Base-by-base conservation (phyloP, 2,113 vertebrate genomes). In the Acrocephalus kingi region DNA sequence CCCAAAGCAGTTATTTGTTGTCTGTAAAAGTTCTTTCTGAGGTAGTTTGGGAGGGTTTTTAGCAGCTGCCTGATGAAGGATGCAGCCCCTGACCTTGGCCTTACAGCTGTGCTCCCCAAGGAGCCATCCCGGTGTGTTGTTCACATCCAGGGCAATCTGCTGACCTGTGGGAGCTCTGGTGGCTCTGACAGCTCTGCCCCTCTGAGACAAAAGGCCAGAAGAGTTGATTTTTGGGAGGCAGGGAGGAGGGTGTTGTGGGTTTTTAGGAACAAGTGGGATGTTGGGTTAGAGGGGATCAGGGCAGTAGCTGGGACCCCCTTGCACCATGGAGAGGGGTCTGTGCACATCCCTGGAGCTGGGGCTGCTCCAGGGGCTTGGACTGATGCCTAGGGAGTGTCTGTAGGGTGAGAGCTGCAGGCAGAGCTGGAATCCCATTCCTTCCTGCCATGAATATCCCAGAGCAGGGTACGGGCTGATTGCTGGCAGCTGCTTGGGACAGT, bases 341-440 rank as follows among this genome's bases (percentile, higher is more conserved):
- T 19, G 8, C 1, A 0, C 2, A 0, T 11, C 49, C 13, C 4
- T 4, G 25, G 43, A 2, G 51, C 0, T 2, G 5, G 43, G 18
- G 62, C 75, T 14, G 35, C 11, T 46, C 33, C 1, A 1, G 8
- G 58, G 33, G 3, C 10, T 4, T 13, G 59, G 23, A 1, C 4
- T 3, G 39, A 0, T 28, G 63, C 35, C 9, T 28, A 10, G 6
- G 33, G 46, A 33, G 31, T 3, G 15, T 13, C 25, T 14, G 48
- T 9, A 11, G 72, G 58, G 11, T 1, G 2, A 1, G 56, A 6
- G 48, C 11, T n/a, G 4, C 2, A 3, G 52, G 59, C 56, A 28
- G 67, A 3, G 39, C 5, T 6, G 74, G 75, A 17, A 15, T 66
- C 64, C 41, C 25, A 2, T 33, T 13, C 0, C 59, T 66, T 43